Evolutionary conservation across 2,888 invertebrate genomes (phyloP), one percentile per base, ranked within the genome.

Genomic region (Autographa pulchrina): DNA sequence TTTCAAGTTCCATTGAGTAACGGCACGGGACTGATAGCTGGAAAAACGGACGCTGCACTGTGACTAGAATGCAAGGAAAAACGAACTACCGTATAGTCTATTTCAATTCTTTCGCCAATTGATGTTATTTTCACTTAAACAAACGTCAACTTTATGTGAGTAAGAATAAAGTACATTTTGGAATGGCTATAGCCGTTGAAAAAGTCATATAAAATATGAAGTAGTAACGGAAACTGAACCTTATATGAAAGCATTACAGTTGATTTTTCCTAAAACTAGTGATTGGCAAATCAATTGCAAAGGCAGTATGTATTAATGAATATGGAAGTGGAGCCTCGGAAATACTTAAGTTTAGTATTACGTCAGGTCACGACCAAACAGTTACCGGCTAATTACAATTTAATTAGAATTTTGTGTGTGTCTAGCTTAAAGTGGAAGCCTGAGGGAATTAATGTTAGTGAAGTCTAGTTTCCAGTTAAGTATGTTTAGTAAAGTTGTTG

Each of bases 1-100:
- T 83, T 80, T 80, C 38, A 76, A 76, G 63, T 78, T 76, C 81
- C 3, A 66, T 54, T 65, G 8, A 72, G 32, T 80, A 78, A 78
- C 77, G 77, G 77, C 4, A 16, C 31, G 48, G 54, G 35, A 56
- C 43, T 59, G 63, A n/a, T 54, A 70, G 38, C 81, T 68, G 65
- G 77, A 80, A 77, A 77, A 71, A 48, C 81, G 77, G 77, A 80
- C 65, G 54, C 56, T 38, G 1, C 20, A 52, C 43, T 77, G 65
- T 71, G 65, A 80, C 77, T 32, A 48, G 77, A 76, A 77, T 77
- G 9, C 7, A 41, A 41, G 71, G 76, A 16, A 65, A 68, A 56
- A 41, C 20, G 11, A 38, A 52, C 11, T 63, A 62, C 20, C 41
- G 14, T 58, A 25, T 25, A 25, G 2, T 25, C 25, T 25, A 2